Conservation (phyloP, 1,140 invertebrate species). For the Arctopsyche grandis region DNA sequence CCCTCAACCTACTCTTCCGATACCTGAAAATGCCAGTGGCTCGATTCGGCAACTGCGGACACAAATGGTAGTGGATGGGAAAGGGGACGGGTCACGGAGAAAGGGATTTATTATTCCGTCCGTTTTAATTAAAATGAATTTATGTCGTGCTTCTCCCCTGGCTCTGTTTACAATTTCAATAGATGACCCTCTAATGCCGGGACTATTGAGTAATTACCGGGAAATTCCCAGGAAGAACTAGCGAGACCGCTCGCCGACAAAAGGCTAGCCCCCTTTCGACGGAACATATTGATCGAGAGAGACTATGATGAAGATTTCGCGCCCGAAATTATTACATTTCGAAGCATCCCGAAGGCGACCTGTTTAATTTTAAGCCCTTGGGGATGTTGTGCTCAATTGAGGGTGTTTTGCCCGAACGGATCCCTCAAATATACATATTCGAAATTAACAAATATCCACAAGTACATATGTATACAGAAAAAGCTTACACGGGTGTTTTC, state of each 20-base stretch:
- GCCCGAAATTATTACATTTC: slow-evolving; percentile 21
- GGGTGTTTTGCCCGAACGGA: neutral
- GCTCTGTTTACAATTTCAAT: slow-evolving; percentile 38
- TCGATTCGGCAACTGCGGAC: neutral
- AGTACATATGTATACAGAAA: neutral
- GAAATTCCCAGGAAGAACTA: slow-evolving; percentile 8
- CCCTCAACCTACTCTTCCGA: neutral
- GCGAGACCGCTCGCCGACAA: neutral
- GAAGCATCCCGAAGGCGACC: neutral
- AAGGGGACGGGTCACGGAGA: neutral
- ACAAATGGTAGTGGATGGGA: neutral
- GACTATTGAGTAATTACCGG: slow-evolving; percentile 31
- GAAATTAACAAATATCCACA: neutral
- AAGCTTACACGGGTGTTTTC: neutral
- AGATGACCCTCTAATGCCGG: slow-evolving; percentile 31
- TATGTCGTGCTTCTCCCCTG: slow-evolving; percentile 35
- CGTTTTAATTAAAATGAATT: slow-evolving; percentile 52
- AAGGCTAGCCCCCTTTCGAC: neutral
- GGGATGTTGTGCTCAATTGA: slow-evolving; percentile 16
- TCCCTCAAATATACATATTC: slow-evolving; percentile 3
- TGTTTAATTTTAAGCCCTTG: neutral
- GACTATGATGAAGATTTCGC: slow-evolving; percentile 21
- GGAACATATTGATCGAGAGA: slow-evolving; percentile 5
- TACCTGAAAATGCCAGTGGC: slow-evolving; percentile 28
- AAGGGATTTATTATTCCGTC: slow-evolving; percentile 26